phyloP scores from a whole-genome alignment of 2,888 invertebrate species.

The Ochlodes sylvanus region DNA sequence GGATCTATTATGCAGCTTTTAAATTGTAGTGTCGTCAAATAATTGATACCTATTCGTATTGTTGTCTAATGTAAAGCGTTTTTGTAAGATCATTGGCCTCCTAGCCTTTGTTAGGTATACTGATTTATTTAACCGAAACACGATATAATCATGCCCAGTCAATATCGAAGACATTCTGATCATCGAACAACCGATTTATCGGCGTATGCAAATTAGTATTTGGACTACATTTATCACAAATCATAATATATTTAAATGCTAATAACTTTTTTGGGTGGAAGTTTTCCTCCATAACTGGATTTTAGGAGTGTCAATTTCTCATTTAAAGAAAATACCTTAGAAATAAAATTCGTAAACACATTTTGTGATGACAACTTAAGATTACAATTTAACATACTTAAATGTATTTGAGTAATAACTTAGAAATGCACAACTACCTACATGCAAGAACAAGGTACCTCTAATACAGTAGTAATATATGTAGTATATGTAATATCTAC shows the following conservation, averaged over 20 bases:
- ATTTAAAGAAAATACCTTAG: not conserved
- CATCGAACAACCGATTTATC: conserved; percentile 36
- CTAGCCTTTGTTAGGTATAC: conserved; percentile 64
- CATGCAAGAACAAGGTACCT: no score
- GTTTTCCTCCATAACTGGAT: not conserved
- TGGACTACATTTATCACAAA: not conserved
- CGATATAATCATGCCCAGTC: conserved; percentile 51
- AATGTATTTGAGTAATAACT: no score
- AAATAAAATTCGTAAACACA: not conserved
- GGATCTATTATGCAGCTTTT: conserved; percentile 48
- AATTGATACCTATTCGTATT: conserved; percentile 69
- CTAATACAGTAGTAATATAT: no score
- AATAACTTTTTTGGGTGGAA: conserved; percentile 12
- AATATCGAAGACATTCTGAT: conserved; percentile 49
- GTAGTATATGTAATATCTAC: no score
- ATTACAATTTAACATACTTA: no score
- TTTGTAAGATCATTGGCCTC: conserved; percentile 69
- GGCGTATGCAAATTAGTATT: conserved; percentile 30
- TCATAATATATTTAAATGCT: conserved; percentile 7
- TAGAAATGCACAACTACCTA: no score
- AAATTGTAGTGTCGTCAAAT: conserved; percentile 61
- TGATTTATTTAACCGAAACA: conserved; percentile 60
- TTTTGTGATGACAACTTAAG: not conserved
- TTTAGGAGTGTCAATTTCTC: conserved; percentile 13
- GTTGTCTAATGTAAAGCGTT: conserved; percentile 62